These are phyloP conservation scores for Oncorhynchus tshawytscha DNA, from an alignment of 2,113 vertebrate genomes.

Conservation along the genomic window DNA sequence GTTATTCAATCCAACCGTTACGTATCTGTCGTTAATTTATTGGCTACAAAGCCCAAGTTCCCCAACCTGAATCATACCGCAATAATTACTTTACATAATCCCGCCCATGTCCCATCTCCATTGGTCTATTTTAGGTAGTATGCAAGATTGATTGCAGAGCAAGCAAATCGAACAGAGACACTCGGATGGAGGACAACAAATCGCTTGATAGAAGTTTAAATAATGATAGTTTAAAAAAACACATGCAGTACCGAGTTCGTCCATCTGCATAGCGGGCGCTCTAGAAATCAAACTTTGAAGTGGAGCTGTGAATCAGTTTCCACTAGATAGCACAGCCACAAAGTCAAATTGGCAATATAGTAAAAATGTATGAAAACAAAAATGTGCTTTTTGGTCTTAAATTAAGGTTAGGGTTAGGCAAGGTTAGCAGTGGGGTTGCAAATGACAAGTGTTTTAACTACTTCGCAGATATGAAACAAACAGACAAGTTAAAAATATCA, in stretches of 20 bases:
- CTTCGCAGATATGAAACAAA: no score
- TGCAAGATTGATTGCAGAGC: constrained; percentile 41
- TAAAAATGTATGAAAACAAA: no score
- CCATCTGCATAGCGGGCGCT: constrained; percentile 61
- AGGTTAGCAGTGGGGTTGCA: no score
- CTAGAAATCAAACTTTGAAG: neutral
- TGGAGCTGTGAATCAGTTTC: neutral
- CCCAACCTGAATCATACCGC: constrained; percentile 14
- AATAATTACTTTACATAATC: constrained; percentile 22
- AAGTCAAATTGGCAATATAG: no score
- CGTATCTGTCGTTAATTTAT: neutral
- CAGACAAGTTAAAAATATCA: no score
- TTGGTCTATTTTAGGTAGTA: constrained; percentile 60
- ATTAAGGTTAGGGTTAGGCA: no score
- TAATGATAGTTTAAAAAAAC: constrained; percentile 6
- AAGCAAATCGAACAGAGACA: constrained; percentile 49
- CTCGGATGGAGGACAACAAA: constrained; percentile 68
- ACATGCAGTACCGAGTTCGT: constrained; percentile 40
- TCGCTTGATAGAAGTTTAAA: constrained; percentile 49
- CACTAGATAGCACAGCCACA: no score
- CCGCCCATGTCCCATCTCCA: constrained; percentile 29
- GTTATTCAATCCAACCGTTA: constrained; percentile 13
- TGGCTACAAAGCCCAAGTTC: constrained; percentile 7
- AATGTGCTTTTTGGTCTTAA: no score
- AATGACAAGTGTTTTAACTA: no score